A percentile compares a stretch with the other conserved stretches of the same genome.
Conservation (phyloP, 2,888 invertebrate species). For the Stenchaetothrips biformis region DNA sequence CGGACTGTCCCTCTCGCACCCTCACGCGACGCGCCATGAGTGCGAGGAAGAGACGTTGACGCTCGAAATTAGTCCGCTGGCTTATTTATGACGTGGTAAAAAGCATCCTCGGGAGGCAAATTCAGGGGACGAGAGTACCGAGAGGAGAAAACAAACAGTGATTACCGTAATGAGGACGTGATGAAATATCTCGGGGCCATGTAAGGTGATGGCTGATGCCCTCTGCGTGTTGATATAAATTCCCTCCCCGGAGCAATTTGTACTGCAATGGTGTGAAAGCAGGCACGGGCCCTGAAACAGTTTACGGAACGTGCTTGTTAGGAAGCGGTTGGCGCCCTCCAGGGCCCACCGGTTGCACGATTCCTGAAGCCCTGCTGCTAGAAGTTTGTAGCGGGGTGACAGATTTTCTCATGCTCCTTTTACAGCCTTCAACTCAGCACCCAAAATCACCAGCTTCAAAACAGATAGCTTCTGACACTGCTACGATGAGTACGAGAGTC, state of each 20-base stretch:
- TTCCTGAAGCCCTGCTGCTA: no score
- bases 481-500: no score
- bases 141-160: slow-evolving; percentile 13
- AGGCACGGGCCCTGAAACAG: not conserved
- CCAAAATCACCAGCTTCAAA: no score
- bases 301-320: not conserved
- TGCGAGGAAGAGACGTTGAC: no score
- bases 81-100: slow-evolving; percentile 4
- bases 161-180: slow-evolving; percentile 16
- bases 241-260: not conserved
- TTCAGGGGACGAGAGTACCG: not conserved
- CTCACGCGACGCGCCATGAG: no score
- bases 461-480: no score
- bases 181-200: not conserved
- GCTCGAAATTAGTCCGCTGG: not conserved
- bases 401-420: no score
- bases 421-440: no score
- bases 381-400: no score
- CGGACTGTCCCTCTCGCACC: no score
- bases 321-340: not conserved
- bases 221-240: not conserved
- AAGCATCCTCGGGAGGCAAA: not conserved
- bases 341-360: not conserved
- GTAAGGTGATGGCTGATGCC: not conserved
- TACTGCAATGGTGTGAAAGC: not conserved